phyloP scores from a whole-genome alignment of 2,888 invertebrate species.

The Patella caerulea region DNA sequence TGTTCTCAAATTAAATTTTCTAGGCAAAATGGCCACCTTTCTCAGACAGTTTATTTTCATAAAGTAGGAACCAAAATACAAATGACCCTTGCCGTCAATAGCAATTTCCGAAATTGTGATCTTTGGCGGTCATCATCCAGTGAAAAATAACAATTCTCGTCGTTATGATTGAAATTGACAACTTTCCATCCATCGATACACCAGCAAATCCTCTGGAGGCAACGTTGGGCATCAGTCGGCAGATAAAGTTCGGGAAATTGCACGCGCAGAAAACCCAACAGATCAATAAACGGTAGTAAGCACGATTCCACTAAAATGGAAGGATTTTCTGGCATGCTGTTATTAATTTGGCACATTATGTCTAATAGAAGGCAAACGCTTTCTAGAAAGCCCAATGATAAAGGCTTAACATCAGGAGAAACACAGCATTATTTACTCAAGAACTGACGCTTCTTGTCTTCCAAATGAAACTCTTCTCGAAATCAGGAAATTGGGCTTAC shows the following conservation, averaged over 20 bases:
- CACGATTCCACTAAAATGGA: neutral
- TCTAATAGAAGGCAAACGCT: constrained; percentile 2
- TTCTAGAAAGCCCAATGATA: neutral
- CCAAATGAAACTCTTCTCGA: neutral
- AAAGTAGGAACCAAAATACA: neutral
- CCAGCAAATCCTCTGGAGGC: neutral
- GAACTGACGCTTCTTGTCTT: neutral
- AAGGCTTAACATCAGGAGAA: neutral
- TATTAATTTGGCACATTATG: constrained; percentile 11
- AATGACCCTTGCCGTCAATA: constrained; percentile 4
- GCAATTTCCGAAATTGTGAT: constrained; percentile 13
- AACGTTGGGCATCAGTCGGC: neutral
- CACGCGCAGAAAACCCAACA: neutral
- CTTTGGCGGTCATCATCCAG: neutral
- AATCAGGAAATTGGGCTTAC: constrained; percentile 3
- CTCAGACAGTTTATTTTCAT: no score
- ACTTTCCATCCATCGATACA: constrained; percentile 7
- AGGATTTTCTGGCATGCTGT: neutral
- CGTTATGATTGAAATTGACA: constrained; percentile 12
- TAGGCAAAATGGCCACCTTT: no score
- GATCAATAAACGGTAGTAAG: neutral
- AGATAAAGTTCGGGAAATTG: constrained; percentile 1
- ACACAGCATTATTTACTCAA: constrained; percentile 5
- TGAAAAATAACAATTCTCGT: constrained; percentile 9
- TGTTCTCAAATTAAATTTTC: no score